These are phyloP conservation scores for Pinctada fucata DNA, from an alignment of 2,888 invertebrate genomes.

Conservation along the genomic window DNA sequence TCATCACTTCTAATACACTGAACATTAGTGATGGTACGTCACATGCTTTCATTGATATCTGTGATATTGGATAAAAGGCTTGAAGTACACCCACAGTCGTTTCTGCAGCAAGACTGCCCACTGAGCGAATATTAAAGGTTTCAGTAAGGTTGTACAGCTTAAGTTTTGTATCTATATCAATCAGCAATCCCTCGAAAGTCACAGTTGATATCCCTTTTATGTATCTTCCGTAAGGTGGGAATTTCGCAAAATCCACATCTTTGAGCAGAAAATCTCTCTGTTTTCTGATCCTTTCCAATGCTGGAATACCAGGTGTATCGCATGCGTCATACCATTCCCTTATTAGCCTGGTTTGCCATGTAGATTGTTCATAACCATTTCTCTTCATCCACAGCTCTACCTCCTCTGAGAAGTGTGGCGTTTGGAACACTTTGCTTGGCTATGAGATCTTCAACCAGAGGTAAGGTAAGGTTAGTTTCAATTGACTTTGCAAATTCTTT, in stretches of 20 bases:
- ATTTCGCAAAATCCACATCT: background rate
- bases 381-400: slow-evolving; percentile 27
- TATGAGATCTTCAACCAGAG: too few relatives aligned
- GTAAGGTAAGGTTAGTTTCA: too few relatives aligned
- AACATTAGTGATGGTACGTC: background rate
- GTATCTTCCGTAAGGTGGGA: slow-evolving; percentile 3
- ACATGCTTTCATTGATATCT: background rate
- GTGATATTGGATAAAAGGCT: too few relatives aligned
- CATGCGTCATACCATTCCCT: slow-evolving; percentile 39
- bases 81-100: slow-evolving; percentile 8
- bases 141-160: slow-evolving; percentile 7
- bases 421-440: too few relatives aligned
- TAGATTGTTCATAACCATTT: slow-evolving; percentile 29
- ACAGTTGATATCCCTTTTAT: slow-evolving; percentile 6
- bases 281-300: background rate
- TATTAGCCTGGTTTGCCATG: slow-evolving; percentile 30
- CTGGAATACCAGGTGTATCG: slow-evolving; percentile 4
- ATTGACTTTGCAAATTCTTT: too few relatives aligned
- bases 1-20: slow-evolving; percentile 2
- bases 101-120: slow-evolving; percentile 14
- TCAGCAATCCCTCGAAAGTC: slow-evolving; percentile 10
- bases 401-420: too few relatives aligned
- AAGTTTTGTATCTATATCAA: background rate
- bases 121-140: slow-evolving; percentile 4
- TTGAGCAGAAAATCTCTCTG: slow-evolving; percentile 1